phyloP scores from a whole-genome alignment of 2,113 vertebrate species.

The Erinaceus europaeus region DNA sequence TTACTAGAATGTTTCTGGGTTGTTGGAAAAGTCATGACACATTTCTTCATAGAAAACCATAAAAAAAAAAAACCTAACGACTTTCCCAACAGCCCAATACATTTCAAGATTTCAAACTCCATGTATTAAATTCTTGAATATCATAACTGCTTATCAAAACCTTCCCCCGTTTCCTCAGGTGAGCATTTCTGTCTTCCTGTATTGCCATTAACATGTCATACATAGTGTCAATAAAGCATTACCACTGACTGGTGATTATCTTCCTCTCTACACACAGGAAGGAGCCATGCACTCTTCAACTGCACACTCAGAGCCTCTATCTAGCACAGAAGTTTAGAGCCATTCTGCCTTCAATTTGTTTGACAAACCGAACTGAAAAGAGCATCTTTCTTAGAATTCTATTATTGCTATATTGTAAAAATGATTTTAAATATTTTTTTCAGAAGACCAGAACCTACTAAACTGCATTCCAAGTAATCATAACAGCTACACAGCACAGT shows the following conservation, averaged over 20 bases:
- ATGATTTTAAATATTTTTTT: neutral
- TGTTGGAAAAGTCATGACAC: no score
- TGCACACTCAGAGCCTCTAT: neutral
- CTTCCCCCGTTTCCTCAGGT: neutral
- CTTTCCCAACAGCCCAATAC: no score
- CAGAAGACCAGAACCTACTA: neutral
- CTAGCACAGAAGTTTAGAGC: neutral
- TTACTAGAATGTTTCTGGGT: no score
- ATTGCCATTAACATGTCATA: neutral
- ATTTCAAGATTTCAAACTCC: neutral
- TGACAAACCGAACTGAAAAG: neutral
- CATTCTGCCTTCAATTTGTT: neutral
- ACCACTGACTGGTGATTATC: neutral
- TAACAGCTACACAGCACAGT: constrained; percentile 55
- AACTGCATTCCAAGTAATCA: constrained; percentile 66
- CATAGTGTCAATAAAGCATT: neutral
- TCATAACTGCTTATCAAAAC: neutral
- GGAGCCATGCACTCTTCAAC: neutral
- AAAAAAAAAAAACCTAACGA: no score
- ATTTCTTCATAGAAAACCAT: no score
- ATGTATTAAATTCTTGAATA: neutral
- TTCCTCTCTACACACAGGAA: no score
- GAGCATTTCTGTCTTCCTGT: neutral
- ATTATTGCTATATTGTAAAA: neutral
- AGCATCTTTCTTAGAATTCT: neutral